Base-by-base conservation (phyloP, 2,797 vertebrate genomes). In the Hirundo rustica region DNA sequence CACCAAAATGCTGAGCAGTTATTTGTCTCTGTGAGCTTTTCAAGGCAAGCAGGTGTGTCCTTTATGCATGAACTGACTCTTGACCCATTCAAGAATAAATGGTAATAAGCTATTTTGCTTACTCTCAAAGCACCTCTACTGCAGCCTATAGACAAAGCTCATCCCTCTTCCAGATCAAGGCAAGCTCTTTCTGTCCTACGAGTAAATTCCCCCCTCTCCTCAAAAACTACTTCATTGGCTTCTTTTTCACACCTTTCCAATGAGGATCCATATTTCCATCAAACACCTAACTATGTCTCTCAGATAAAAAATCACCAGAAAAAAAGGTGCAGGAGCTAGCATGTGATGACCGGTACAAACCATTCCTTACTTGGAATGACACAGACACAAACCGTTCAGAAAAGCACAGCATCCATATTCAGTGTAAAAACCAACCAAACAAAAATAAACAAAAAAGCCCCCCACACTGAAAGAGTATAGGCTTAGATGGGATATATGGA, bases 1-100 rank as follows among this genome's bases (percentile, higher is more conserved):
- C 68, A 91, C 50, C 57, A 67, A 87, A 93, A 89, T 23, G 30
- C 62, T 0, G 0, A 65, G 58, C 73, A 85, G 51, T 81, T 87
- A 64, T 19, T 88, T 58, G 19, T 64, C n/a, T 55, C 55, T 17
- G 19, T 12, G 50, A 92, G 67, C 60, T 92, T 88, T 88, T 50
- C 81, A 88, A 76, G 74, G 54, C 53, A 77, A 79, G 75, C 64
- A 95, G 75, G 81, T 96, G 81, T 48, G 53, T 79, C 70, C 51
- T 48, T 77, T 57, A 68, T 13, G 32, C 50, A 91, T 5, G 11
- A 88, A 78, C 36, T 64, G 65, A 83, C 50, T 95, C 66, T 45
- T 71, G 55, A 76, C 34, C 65, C 62, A 27, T n/a, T 77, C 51
- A 50, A 80, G 66, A 93, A 74, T 25, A 81, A 79, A 79, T 5